Evolutionary conservation across 1,140 invertebrate genomes (phyloP), one percentile per base, ranked within the genome.

Genomic region (Bactericera cockerelli): DNA sequence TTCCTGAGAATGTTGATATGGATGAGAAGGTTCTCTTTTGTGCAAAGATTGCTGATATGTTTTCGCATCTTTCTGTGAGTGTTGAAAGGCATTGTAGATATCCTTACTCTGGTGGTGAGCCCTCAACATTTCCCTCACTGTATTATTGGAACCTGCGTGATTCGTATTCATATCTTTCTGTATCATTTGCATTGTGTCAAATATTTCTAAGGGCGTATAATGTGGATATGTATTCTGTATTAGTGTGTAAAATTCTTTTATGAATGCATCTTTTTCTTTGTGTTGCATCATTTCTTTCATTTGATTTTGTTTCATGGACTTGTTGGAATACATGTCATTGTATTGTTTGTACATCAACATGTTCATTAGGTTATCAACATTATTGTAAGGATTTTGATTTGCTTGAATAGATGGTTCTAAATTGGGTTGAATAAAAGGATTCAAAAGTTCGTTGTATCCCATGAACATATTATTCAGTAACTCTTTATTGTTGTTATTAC

Each of bases 331-430:
- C 42, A 49, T 49, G 6, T 49, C n/a, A 49, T n/a, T 49, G 42
- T 49, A 49, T 22, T 49, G 42, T 22, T 49, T 49, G 42, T 49
- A 49, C 42, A 49, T 49, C 22, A 49, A 49, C 42, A 49, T 49
- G 19, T 49, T 49, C 42, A 49, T 49, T 49, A 49, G 6, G 22
- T 49, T 49, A 19, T 49, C 42, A 16, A 49, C 22, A 49, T 49
- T 49, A 19, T 49, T 16, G 8, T 16, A 8, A 6, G 28, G 4
- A 31, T 13, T 13, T 31, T 31, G 28, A 13, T 31, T 31, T 4
- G 28, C 13, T 6, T 4, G 28, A 31, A 31, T 31, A 13, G 28
- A 4, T 31, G 28, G 4, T 13, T 31, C 28, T 31, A 31, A 31
- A 22, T 49, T 49, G 22, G 42, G 42, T 19, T 16, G n/a, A 3